Percentiles rank a stretch among this genome's conserved stretches.
Conservation (phyloP, 2,113 vertebrate species). For the Nothobranchius furzeri region DNA sequence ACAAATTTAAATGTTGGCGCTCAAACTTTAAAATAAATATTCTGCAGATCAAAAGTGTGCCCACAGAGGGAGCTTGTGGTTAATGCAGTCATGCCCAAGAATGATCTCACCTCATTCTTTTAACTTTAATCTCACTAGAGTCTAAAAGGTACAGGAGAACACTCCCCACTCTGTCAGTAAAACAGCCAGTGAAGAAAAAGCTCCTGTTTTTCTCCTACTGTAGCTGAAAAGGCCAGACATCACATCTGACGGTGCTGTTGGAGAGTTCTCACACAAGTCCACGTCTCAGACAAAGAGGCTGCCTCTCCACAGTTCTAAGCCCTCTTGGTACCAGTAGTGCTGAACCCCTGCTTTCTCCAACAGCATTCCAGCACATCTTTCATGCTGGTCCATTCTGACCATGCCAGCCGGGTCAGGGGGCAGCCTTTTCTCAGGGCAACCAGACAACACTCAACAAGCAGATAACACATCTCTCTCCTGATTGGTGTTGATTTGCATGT, state of each 20-base stretch:
- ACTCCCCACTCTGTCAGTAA: slow-evolving; percentile 66
- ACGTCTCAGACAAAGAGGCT: slow-evolving; percentile 44
- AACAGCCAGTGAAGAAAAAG: slow-evolving; percentile 59
- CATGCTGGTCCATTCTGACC: slow-evolving; percentile 66
- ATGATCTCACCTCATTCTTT: slow-evolving; percentile 56
- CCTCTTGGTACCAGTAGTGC: slow-evolving; percentile 53
- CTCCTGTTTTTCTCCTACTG: slow-evolving; percentile 44
- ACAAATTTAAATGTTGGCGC: too few relatives aligned
- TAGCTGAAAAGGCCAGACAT: slow-evolving; percentile 66
- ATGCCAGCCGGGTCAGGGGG: slow-evolving; percentile 72
- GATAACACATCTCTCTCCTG: neutral
- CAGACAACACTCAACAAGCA: slow-evolving; percentile 40
- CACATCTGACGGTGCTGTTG: slow-evolving; percentile 51
- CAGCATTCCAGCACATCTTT: slow-evolving; percentile 71
- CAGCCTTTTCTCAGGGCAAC: slow-evolving; percentile 73
- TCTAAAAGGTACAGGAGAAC: slow-evolving; percentile 48
- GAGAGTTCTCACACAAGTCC: slow-evolving; percentile 66
- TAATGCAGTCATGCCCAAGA: slow-evolving; percentile 38
- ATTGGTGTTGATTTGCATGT: neutral
- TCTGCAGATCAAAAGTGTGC: neutral
- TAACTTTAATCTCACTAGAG: slow-evolving; percentile 51
- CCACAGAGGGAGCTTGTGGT: slow-evolving; percentile 20
- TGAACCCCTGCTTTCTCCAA: slow-evolving; percentile 63
- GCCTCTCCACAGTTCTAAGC: slow-evolving; percentile 57
- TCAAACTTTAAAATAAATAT: neutral